Percentiles rank a stretch among this genome's conserved stretches.
Conservation (phyloP, 1,140 invertebrate genomes). For the Drosophila azteca region DNA sequence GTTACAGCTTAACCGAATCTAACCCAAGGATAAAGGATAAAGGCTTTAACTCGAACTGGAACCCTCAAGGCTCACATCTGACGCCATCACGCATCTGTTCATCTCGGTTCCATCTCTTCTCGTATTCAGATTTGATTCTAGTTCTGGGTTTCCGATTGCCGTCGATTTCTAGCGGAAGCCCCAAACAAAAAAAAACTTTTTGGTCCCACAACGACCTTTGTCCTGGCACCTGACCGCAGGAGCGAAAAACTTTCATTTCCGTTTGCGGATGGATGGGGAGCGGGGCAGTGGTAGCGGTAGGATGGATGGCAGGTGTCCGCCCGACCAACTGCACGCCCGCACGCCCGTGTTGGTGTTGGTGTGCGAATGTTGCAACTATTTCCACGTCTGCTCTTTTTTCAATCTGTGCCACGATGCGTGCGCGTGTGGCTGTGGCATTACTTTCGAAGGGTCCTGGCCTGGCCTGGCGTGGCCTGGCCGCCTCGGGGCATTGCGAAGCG, state of each 20-base stretch:
- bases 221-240: conserved; percentile 38
- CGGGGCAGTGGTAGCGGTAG: background rate
- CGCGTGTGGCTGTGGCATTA: too few species aligned
- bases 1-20: background rate
- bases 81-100: background rate
- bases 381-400: too few species aligned
- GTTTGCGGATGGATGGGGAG: background rate
- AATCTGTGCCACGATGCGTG: too few species aligned
- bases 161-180: conserved; percentile 23
- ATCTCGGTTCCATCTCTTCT: too few species aligned
- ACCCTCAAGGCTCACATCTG: conserved; percentile 13
- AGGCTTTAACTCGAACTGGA: conserved; percentile 12
- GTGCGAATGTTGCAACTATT: too few species aligned
- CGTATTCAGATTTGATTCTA: conserved; percentile 37
- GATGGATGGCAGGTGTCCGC: too few species aligned
- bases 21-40: background rate
- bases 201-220: conserved; percentile 22
- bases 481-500: too few species aligned
- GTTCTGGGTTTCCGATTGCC: conserved; percentile 34
- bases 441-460: too few species aligned
- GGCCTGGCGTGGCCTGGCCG: too few species aligned
- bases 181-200: conserved; percentile 30
- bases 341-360: too few species aligned
- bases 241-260: conserved; percentile 48
- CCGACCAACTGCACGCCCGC: too few species aligned